Percentiles rank a stretch among this genome's conserved stretches.
These are phyloP conservation scores for Halichondria panicea DNA, from an alignment of 37 sponge, comb jelly and placozoan genomes.

Conservation along the genomic window DNA sequence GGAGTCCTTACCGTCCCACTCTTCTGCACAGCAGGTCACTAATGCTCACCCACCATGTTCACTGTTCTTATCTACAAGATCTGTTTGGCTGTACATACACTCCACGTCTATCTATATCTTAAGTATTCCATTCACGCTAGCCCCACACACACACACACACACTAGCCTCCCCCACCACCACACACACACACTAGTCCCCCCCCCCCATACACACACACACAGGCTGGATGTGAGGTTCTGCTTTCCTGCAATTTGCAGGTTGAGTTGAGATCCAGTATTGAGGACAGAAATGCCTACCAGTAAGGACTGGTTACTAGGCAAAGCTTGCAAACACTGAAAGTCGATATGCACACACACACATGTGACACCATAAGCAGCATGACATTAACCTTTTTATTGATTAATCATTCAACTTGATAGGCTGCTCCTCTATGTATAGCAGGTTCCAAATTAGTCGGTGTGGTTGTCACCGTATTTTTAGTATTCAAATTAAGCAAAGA, in stretches of 20 bases:
- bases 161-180: not conserved
- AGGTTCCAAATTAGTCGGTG: no score
- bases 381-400: no score
- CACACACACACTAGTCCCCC: not conserved
- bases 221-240: slow-evolving; percentile 52
- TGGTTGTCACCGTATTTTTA: not conserved
- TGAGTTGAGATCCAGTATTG: slow-evolving; percentile 26
- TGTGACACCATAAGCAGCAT: no score
- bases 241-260: slow-evolving; percentile 37
- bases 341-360: no score
- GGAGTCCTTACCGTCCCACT: slow-evolving; percentile 26
- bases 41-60: not conserved
- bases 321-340: no score
- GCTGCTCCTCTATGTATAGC: no score
- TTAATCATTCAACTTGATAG: no score
- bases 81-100: not conserved
- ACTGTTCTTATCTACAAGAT: not conserved
- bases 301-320: slow-evolving; percentile 3
- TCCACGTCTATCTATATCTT: not conserved
- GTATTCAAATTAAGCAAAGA: no score
- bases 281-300: slow-evolving; percentile 33
- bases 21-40: slow-evolving; percentile 15
- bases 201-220: not conserved
- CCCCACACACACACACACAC: not conserved
- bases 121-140: not conserved